phyloP scores from a whole-genome alignment of 2,113 vertebrate genomes.

The Datnioides undecimradiatus region DNA sequence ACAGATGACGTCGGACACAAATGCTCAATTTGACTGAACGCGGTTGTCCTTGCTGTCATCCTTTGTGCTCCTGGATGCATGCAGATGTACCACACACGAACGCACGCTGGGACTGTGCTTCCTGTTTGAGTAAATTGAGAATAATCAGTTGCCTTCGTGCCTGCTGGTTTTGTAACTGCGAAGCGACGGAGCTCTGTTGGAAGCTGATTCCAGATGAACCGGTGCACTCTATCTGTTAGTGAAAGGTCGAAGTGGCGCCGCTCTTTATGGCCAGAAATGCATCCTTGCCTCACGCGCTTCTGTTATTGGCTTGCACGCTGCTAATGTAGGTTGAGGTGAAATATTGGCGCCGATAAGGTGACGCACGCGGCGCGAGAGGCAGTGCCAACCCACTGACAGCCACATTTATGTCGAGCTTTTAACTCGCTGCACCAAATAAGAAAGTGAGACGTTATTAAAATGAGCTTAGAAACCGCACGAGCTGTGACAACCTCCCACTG shows the following conservation, averaged over 20 bases:
- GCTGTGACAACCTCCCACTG: conserved; percentile 34
- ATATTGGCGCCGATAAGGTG: conserved; percentile 18
- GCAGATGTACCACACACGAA: neutral
- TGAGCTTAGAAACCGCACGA: neutral
- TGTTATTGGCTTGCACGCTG: neutral
- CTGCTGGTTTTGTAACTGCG: conserved; percentile 3
- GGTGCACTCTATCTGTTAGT: neutral
- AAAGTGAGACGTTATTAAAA: conserved; percentile 38
- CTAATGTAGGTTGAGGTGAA: neutral
- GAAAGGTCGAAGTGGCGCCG: conserved; percentile 1
- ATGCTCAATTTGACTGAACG: neutral
- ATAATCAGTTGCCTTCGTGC: neutral
- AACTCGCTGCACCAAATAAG: conserved; percentile 29
- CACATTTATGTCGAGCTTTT: neutral
- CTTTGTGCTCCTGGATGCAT: neutral
- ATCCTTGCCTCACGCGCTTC: neutral
- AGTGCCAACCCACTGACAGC: neutral
- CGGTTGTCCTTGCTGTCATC: neutral
- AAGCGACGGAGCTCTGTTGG: conserved; percentile 6
- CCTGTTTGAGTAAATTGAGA: conserved; percentile 13
- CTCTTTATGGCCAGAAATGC: conserved; percentile 7
- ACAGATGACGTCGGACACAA: conserved; percentile 2
- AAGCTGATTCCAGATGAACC: conserved; percentile 25
- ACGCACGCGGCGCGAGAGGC: conserved; percentile 7
- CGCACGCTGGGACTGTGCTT: neutral